A percentile compares a stretch with the other conserved stretches of the same genome.
phyloP scores from a whole-genome alignment of 2,888 invertebrate genomes.

The Tupiocoris notatus region DNA sequence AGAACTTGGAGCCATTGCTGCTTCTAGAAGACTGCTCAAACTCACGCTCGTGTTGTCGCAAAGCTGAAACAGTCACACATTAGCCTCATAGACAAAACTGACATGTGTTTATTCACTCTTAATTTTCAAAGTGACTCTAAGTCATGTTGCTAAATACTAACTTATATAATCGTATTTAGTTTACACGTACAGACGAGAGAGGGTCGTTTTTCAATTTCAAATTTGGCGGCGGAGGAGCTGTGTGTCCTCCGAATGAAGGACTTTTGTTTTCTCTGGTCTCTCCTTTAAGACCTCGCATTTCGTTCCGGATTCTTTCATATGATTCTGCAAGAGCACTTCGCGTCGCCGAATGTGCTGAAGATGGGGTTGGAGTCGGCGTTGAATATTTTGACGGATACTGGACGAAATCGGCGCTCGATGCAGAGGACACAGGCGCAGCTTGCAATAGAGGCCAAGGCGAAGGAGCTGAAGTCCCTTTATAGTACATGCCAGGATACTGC shows the following conservation, averaged over 20 bases:
- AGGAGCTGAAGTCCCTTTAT: background rate
- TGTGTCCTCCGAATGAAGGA: background rate
- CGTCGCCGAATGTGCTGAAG: background rate
- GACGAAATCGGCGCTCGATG: background rate
- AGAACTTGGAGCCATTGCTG: slow-evolving; percentile 24
- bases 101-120: too few species aligned
- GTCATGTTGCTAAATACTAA: too few species aligned
- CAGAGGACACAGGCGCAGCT: background rate
- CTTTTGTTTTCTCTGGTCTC: too few species aligned
- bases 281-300: slow-evolving; percentile 18
- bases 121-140: too few species aligned
- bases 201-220: slow-evolving; percentile 2
- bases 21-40: slow-evolving; percentile 40
- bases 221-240: slow-evolving; percentile 10
- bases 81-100: background rate
- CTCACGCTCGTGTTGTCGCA: slow-evolving; percentile 31
- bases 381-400: background rate
- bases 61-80: slow-evolving; percentile 23
- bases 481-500: slow-evolving; percentile 25
- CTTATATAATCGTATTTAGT: too few species aligned
- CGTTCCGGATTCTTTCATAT: slow-evolving; percentile 21
- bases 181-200: background rate
- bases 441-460: background rate
- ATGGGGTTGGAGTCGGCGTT: background rate
- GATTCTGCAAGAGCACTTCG: slow-evolving; percentile 11